These are phyloP conservation scores for Thalassophryne amazonica DNA, from an alignment of 2,797 vertebrate species.

Conservation along the genomic window DNA sequence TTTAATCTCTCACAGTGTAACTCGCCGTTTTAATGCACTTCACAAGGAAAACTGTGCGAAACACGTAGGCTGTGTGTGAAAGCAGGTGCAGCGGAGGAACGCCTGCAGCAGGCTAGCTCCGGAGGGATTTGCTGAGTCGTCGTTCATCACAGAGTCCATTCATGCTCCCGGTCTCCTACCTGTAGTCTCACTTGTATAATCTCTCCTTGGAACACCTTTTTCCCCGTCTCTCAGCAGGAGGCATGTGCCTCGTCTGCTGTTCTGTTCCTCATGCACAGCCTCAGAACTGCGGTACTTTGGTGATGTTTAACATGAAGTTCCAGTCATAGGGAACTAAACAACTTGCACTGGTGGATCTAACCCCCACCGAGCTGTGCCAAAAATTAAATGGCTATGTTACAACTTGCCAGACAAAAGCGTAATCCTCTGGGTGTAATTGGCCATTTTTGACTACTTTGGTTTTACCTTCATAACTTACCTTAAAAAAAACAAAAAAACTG, in stretches of 20 bases:
- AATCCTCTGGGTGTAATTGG: too few species aligned
- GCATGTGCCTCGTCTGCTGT: conserved; percentile 36
- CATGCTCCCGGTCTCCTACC: conserved; percentile 26
- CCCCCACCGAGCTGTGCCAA: too few species aligned
- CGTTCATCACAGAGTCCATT: conserved; percentile 46
- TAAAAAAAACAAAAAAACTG: too few species aligned
- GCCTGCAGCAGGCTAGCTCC: conserved; percentile 25
- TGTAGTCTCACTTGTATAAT: conserved; percentile 26
- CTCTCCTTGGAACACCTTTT: not conserved
- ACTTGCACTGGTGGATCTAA: too few species aligned
- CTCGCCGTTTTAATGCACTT: not conserved
- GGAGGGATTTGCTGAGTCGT: conserved; percentile 13
- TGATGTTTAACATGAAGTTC: too few species aligned
- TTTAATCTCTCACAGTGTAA: not conserved
- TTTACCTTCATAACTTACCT: too few species aligned
- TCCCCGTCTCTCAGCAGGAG: conserved; percentile 32
- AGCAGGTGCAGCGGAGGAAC: conserved; percentile 14
- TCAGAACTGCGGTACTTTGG: conserved; percentile 6
- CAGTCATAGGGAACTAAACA: too few species aligned
- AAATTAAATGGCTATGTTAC: too few species aligned
- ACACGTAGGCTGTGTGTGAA: not conserved
- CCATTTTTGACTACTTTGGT: too few species aligned
- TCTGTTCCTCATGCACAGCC: conserved; percentile 36
- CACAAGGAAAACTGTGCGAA: not conserved
- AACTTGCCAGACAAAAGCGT: too few species aligned